These are phyloP conservation scores for Drosophila miranda DNA, from an alignment of 1,140 invertebrate species.

Conservation along the genomic window DNA sequence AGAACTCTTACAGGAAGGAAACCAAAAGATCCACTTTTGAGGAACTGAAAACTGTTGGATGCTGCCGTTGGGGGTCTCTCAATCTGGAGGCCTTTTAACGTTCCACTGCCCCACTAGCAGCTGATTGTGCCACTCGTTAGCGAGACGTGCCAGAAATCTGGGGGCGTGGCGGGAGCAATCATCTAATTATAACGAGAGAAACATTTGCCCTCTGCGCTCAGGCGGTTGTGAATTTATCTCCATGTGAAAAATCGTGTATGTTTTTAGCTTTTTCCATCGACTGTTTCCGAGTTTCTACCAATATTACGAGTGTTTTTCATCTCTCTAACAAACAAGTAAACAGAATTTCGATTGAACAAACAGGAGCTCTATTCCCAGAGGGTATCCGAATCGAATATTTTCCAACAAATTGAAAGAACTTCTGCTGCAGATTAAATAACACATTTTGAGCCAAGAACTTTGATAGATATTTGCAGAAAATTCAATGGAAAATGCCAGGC, in stretches of 20 bases:
- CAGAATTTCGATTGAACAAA: conserved; percentile 39
- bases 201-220: conserved; percentile 42
- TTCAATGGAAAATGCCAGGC: conserved; percentile 16
- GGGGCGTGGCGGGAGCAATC: conserved; percentile 15
- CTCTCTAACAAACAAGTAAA: conserved; percentile 24
- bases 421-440: conserved; percentile 9
- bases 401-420: conserved; percentile 2
- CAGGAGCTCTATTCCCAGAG: background rate
- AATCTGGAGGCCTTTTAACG: conserved; percentile 12
- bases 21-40: too few relatives aligned
- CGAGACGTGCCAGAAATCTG: conserved; percentile 34
- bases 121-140: conserved; percentile 51
- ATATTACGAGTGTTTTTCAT: conserved; percentile 12
- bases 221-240: conserved; percentile 26
- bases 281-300: background rate
- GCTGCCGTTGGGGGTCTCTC: too few relatives aligned
- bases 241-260: conserved; percentile 1
- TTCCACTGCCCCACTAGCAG: conserved; percentile 33
- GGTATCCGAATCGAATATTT: conserved; percentile 34
- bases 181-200: conserved; percentile 61
- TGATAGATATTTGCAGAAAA: background rate
- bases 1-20: too few relatives aligned
- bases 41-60: too few relatives aligned
- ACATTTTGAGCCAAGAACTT: conserved; percentile 2
- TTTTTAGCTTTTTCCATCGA: conserved; percentile 6